phyloP scores from a whole-genome alignment of 2,113 vertebrate genomes.

The Ammodytes marinus region DNA sequence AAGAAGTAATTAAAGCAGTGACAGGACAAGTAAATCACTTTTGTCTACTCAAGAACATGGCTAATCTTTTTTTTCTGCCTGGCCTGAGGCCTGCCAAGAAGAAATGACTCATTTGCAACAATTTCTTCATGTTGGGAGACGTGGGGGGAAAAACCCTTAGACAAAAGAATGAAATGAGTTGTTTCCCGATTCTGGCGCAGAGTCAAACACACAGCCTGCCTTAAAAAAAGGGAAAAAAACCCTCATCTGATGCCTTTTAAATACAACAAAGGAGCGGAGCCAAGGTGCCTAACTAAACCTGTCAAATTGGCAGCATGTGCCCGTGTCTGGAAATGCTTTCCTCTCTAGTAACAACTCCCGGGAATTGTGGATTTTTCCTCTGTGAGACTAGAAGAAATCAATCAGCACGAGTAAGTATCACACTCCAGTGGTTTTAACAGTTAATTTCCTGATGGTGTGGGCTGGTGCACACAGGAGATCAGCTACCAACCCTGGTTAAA shows the following conservation, averaged over 20 bases:
- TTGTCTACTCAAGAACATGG: slow-evolving; percentile 53
- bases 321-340: slow-evolving; percentile 67
- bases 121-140: slow-evolving; percentile 67
- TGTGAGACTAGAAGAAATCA: slow-evolving; percentile 71
- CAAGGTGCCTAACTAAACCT: slow-evolving; percentile 76
- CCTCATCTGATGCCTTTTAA: slow-evolving; percentile 70
- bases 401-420: slow-evolving; percentile 72
- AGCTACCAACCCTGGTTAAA: slow-evolving; percentile 53
- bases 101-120: slow-evolving; percentile 71
- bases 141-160: slow-evolving; percentile 45
- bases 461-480: slow-evolving; percentile 58
- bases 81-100: slow-evolving; percentile 69
- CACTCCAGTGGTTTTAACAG: slow-evolving; percentile 76
- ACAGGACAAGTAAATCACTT: slow-evolving; percentile 62
- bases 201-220: slow-evolving; percentile 45
- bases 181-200: slow-evolving; percentile 36
- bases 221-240: slow-evolving; percentile 27
- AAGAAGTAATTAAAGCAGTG: slow-evolving; percentile 56
- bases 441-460: slow-evolving; percentile 70
- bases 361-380: slow-evolving; percentile 73
- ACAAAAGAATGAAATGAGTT: slow-evolving; percentile 64
- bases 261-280: slow-evolving; percentile 71
- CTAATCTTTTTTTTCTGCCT: slow-evolving; percentile 40
- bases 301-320: slow-evolving; percentile 77
- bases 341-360: slow-evolving; percentile 73